Conservation (phyloP, 37 sponge, comb jelly and placozoan species). For the Theonella swinhoei region DNA sequence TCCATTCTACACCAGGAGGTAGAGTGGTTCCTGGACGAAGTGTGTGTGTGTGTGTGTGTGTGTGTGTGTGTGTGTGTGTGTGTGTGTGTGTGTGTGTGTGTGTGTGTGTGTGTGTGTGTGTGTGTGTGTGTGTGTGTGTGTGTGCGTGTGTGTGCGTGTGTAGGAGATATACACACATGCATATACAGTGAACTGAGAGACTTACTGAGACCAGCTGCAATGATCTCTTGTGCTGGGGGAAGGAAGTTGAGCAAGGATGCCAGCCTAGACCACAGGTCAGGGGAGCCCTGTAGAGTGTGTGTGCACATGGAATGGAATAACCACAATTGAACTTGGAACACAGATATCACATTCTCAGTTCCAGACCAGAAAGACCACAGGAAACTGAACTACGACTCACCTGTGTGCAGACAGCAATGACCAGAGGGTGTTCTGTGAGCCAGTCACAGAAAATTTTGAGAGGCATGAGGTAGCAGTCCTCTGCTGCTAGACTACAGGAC, state of each 20-base stretch:
- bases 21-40: background rate
- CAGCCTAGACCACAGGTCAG: slow-evolving; percentile 71
- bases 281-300: background rate
- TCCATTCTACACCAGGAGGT: background rate
- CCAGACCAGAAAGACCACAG: background rate
- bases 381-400: slow-evolving; percentile 21
- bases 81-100: too few species aligned
- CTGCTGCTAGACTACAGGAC: slow-evolving; percentile 33
- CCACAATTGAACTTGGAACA: background rate
- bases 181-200: background rate
- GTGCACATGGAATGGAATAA: background rate
- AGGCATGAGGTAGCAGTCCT: slow-evolving; percentile 50
- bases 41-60: too few species aligned
- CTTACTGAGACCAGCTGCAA: background rate
- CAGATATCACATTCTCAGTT: background rate
- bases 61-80: too few species aligned
- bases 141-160: too few species aligned
- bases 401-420: slow-evolving; percentile 80
- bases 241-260: slow-evolving; percentile 86
- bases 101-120: too few species aligned
- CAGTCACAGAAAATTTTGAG: slow-evolving; percentile 72
- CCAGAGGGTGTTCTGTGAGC: slow-evolving; percentile 74
- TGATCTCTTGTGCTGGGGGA: slow-evolving; percentile 37
- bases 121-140: too few species aligned
- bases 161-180: too few species aligned